Conservation (phyloP, 2,888 invertebrate species). For the Auanema freiburgensis region DNA sequence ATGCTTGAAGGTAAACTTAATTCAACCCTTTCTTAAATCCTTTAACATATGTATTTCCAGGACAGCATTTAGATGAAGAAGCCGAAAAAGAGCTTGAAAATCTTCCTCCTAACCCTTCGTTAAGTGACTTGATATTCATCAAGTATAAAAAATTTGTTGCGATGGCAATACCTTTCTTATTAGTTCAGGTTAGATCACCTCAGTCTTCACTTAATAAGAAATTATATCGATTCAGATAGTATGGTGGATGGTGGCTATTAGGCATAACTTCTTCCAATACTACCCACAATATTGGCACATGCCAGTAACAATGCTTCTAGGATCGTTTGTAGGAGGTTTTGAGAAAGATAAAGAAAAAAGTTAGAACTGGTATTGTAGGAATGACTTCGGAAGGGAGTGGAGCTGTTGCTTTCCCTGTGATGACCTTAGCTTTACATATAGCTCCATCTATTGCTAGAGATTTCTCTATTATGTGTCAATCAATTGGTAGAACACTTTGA, state of each 20-base stretch:
- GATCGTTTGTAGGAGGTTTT: conserved; percentile 60
- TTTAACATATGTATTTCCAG: conserved; percentile 24
- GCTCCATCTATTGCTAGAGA: conserved; percentile 53
- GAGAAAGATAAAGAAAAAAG: background rate
- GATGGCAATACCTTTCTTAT: conserved; percentile 44
- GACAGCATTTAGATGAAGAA: conserved; percentile 47
- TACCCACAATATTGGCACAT: conserved; percentile 61
- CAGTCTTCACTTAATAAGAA: background rate
- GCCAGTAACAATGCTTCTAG: conserved; percentile 63
- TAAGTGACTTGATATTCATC: conserved; percentile 44
- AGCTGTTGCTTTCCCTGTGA: conserved; percentile 60
- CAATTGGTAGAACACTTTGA: conserved; percentile 34
- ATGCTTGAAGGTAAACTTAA: conserved; percentile 33
- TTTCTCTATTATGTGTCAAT: conserved; percentile 59
- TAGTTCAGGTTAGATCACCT: conserved; percentile 42
- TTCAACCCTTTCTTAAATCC: background rate
- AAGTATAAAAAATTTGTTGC: conserved; percentile 52
- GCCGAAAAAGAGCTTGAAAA: conserved; percentile 36
- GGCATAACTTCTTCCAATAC: conserved; percentile 52
- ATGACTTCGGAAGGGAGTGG: conserved; percentile 62
- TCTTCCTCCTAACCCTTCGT: conserved; percentile 37
- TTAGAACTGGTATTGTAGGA: conserved; percentile 28
- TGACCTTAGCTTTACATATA: conserved; percentile 58
- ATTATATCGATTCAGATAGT: conserved; percentile 29
- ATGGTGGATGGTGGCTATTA: conserved; percentile 61